phyloP scores from a whole-genome alignment of 2,797 vertebrate genomes.

The Anguilla megastoma region DNA sequence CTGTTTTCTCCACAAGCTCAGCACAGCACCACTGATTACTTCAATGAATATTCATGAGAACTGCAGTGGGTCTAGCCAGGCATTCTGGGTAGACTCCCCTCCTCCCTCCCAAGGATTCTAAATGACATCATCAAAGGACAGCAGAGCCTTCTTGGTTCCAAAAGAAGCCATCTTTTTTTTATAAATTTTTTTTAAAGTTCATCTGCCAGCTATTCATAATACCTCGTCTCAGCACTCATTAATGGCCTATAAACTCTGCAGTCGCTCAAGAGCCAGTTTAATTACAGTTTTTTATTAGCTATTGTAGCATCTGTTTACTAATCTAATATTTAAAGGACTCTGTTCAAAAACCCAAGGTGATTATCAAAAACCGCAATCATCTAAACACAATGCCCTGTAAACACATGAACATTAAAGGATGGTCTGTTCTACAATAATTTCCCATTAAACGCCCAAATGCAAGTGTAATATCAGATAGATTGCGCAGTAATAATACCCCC shows the following conservation, averaged over 20 bases:
- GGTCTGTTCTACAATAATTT: background rate
- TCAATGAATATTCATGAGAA: slow-evolving; percentile 51
- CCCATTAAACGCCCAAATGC: background rate
- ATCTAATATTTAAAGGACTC: background rate
- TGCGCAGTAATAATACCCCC: background rate
- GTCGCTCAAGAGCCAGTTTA: slow-evolving; percentile 18
- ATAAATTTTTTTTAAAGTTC: background rate
- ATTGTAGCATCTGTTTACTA: slow-evolving; percentile 14
- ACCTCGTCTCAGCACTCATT: background rate
- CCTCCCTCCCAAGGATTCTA: slow-evolving; percentile 7
- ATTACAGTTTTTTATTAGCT: background rate
- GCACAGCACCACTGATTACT: slow-evolving; percentile 41
- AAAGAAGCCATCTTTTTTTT: background rate
- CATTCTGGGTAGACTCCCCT: slow-evolving; percentile 31
- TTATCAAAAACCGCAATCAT: background rate
- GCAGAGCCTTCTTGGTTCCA: background rate
- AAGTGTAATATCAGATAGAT: background rate
- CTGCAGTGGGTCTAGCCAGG: slow-evolving; percentile 33
- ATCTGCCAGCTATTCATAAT: background rate
- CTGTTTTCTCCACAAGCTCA: background rate
- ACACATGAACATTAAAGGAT: background rate
- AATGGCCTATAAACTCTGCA: background rate
- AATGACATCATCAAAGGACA: slow-evolving; percentile 22
- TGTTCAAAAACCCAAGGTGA: background rate
- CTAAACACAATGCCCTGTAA: background rate